Evolutionary conservation across 2,113 vertebrate genomes (phyloP), one percentile per base, ranked within the genome.

Genomic region (Epinephelus lanceolatus): DNA sequence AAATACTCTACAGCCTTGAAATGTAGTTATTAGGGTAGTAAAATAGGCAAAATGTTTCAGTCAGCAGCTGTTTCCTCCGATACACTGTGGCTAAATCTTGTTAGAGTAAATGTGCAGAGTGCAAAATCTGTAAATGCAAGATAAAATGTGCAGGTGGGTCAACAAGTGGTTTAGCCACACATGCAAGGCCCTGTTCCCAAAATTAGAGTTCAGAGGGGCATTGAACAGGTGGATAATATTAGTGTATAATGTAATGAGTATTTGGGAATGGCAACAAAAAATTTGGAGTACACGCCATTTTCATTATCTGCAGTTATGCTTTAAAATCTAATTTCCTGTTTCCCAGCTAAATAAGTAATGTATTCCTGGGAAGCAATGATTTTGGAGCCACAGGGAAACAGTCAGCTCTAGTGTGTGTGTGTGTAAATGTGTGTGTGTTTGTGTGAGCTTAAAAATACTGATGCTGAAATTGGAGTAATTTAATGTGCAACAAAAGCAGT

Each of bases 321-420:
- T 63, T 42, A 76, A 81, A 79, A 79, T 67, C 13, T 18, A 62
- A 91, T 89, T 84, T 91, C 83, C 88, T 86, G 79, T 81, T 76
- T 67, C 66, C 19, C 14, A 27, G 21, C 52, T 9, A 73, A 49
- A 53, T 12, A 47, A 62, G n/a, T 25, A n/a, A 42, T 62, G 21
- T 77, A 51, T 68, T 61, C 67, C 45, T 72, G 42, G 11, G 71
- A 66, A 23, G 40, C 45, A 33, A 70, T 76, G 2, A 71, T 52
- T 55, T 57, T 49, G 52, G 53, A 42, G 42, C 11, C 55, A 81
- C 15, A 61, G 25, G 62, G 73, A 83, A 83, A 76, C 60, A 73
- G 53, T 55, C 60, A 62, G 21, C 6, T 14, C 13, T 37, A 1
- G 40, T 52, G n/a, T 27, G 49, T 74, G 49, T 74, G 42, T 76